Evolutionary conservation across 37 sponge, comb jelly and placozoan genomes (phyloP), one percentile per base, ranked within the genome.

Genomic region (Geodia barretti): DNA sequence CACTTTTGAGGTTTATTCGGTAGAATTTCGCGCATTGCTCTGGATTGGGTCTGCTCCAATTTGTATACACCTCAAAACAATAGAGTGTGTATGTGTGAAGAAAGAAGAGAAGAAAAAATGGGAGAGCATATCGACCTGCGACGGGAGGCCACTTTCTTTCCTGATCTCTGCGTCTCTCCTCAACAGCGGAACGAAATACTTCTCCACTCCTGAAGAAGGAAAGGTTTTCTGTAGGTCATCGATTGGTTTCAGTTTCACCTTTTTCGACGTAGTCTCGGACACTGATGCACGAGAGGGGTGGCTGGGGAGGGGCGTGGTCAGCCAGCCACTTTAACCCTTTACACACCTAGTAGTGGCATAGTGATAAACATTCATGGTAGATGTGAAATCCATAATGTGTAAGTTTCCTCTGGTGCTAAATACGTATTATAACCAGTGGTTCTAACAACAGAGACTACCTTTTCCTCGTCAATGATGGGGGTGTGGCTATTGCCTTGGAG

Each of bases 181-280:
- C 31, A 85, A 72, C 25, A 72, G 78, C 31, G 86, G 73, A 32
- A 85, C 41, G 65, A 78, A 85, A 58, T 72, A 60, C 1, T 78
- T 32, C 28, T 42, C 19, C 33, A 84, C 60, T 31, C 77, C 85
- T 84, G 62, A 0, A 32, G 30, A 29, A 41, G 30, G 39, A 36
- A 34, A 66, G 68, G 17, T n/a, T n/a, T n/a, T n/a, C n/a, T n/a
- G n/a, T n/a, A n/a, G n/a, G n/a, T n/a, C n/a, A n/a, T n/a, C n/a
- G n/a, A n/a, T n/a, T n/a, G n/a, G n/a, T n/a, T n/a, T n/a, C n/a
- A n/a, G n/a, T n/a, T n/a, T n/a, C 62, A 85, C 86, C 86, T 78
- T 79, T 21, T 64, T 78, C 86, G 1, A 85, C 24, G 28, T 62
- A 85, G 24, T 85, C 86, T 60, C 60, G 39, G 64, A 85, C 34